Base-by-base conservation (phyloP, 2,888 invertebrate genomes). In the Romanomermis culicivorax region DNA sequence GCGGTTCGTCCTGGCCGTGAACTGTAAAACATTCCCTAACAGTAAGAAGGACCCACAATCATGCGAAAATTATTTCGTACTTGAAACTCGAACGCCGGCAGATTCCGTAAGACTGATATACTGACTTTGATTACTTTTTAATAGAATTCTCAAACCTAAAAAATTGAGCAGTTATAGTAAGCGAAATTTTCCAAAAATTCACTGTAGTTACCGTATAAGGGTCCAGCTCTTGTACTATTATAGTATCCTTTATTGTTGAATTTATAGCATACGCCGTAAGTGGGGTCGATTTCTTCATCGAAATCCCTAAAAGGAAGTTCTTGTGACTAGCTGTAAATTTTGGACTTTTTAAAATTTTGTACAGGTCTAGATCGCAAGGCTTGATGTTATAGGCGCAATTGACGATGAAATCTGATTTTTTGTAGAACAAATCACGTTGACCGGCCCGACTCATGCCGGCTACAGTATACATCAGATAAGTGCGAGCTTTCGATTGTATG, bases 211-310 rank as follows among this genome's bases (percentile, higher is more conserved):
- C 71, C 71, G 61, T 69, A 67, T 3, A 67, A 57, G 1, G 72
- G 71, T 53, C 71, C 68, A 1, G 65, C 60, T 42, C 64, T 64
- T 27, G 58, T 63, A 2, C 63, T 62, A 2, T 55, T 54, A 25
- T 52, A 54, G 23, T 25, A 30, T 29, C 61, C 58, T 4, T 57
- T 55, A 1, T 60, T 53, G 57, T 71, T 71, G 60, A 69, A 67
- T 2, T 65, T 68, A 61, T 62, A 68, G 55, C 69, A 69, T 56
- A 68, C 69, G 1, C 70, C 70, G 59, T 67, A 68, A 43, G 64
- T 64, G 36, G 63, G 61, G 50, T 63, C 64, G 26, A 62, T 57
- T 24, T 64, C 58, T 29, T 61, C 60, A 0, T 64, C 63, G 57
- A 71, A 71, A 58, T 71, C 68, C n/a, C 70, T 70, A 63, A 45